phyloP scores from a whole-genome alignment of 2,113 vertebrate species.

The Peromyscus maniculatus region DNA sequence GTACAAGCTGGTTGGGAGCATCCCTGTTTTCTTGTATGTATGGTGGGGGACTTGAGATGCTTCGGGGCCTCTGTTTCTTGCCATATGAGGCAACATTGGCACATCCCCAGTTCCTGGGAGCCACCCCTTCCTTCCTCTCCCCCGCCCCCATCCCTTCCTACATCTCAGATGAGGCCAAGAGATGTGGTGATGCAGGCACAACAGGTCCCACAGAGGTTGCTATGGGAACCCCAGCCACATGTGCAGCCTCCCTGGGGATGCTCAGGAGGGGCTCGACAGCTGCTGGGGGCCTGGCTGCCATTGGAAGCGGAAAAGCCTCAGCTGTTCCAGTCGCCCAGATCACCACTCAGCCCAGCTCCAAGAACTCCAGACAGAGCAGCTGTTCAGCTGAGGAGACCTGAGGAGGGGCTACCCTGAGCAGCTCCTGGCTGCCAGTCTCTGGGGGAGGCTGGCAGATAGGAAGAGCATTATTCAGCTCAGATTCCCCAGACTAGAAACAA shows the following conservation, averaged over 20 bases:
- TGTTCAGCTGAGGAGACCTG: not conserved
- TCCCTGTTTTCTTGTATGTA: not conserved
- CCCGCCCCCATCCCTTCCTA: not conserved
- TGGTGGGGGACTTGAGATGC: not conserved
- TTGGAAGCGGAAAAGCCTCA: conserved; percentile 72
- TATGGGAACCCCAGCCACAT: conserved; percentile 62
- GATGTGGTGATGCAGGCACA: not conserved
- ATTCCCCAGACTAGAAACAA: not conserved
- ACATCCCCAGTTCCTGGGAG: not conserved
- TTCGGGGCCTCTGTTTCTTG: not conserved
- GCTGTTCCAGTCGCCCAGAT: not conserved
- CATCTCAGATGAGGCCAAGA: not conserved
- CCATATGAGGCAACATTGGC: not conserved
- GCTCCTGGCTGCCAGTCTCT: not conserved
- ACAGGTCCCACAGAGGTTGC: conserved; percentile 48
- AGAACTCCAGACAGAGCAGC: conserved; percentile 42
- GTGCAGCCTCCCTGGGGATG: conserved; percentile 5
- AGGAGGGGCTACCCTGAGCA: not conserved
- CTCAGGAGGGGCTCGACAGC: not conserved
- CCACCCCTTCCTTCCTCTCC: not conserved
- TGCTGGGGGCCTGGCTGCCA: conserved; percentile 6
- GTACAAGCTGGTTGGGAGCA: not conserved
- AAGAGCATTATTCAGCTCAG: not conserved
- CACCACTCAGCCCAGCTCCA: not conserved
- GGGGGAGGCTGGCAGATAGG: not conserved